Evolutionary conservation across 2,888 invertebrate species (phyloP).

Genomic region (Fragum fragum): DNA sequence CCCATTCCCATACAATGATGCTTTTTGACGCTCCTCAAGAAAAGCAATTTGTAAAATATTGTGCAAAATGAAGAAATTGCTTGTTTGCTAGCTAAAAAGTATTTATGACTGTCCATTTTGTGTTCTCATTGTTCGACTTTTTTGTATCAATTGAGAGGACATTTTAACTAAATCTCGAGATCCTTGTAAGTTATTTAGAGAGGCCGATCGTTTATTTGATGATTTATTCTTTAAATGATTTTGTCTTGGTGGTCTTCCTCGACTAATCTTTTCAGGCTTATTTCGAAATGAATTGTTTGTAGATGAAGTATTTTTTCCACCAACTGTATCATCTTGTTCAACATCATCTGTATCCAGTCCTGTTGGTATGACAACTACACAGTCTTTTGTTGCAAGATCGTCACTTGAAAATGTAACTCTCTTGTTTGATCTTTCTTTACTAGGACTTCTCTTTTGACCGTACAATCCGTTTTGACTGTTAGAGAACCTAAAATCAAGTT

Average conservation of each 20-base stretch:
- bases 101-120: neutral
- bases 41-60: neutral
- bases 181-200: conserved; percentile 47
- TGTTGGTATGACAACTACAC: conserved; percentile 43
- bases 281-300: conserved; percentile 11
- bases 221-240: conserved; percentile 28
- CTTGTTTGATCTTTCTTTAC: conserved; percentile 62
- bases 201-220: conserved; percentile 52
- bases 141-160: conserved; percentile 60
- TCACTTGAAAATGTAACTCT: conserved; percentile 53
- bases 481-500: conserved; percentile 58
- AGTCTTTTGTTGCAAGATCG: conserved; percentile 1
- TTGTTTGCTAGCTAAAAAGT: neutral
- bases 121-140: conserved; percentile 49
- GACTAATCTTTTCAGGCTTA: neutral
- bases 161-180: conserved; percentile 59
- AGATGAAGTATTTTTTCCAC: conserved; percentile 20
- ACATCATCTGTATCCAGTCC: neutral
- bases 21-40: too few species aligned
- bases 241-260: conserved; percentile 22
- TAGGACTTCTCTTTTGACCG: conserved; percentile 53
- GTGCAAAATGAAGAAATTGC: conserved; percentile 10
- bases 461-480: conserved; percentile 55
- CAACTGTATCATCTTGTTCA: neutral
- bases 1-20: too few species aligned